Evolutionary conservation across 2,888 invertebrate species (phyloP).

Genomic region (Heteromyza rotundicornis): DNA sequence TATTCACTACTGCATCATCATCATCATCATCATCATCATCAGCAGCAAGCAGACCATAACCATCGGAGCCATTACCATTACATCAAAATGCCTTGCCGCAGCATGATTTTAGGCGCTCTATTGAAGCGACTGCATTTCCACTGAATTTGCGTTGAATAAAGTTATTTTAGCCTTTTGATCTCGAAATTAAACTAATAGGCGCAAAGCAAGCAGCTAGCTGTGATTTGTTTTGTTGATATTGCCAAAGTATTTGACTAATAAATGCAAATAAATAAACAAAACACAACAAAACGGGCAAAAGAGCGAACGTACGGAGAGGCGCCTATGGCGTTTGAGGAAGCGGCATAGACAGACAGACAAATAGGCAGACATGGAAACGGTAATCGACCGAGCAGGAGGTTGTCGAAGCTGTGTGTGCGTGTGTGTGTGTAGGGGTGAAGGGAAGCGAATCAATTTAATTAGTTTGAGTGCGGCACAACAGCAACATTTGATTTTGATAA

Average conservation of each 20-base stretch:
- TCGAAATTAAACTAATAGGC: neutral
- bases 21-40: too few species aligned
- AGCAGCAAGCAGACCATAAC: too few species aligned
- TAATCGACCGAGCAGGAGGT: neutral
- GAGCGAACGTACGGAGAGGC: neutral
- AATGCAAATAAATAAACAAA: constrained; percentile 6
- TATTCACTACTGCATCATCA: too few species aligned
- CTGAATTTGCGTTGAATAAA: neutral
- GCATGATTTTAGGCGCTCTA: neutral
- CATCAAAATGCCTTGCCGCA: too few species aligned
- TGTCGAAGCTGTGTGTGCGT: neutral
- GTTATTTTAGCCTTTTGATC: constrained; percentile 1
- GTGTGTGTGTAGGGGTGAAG: neutral
- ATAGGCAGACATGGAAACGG: neutral
- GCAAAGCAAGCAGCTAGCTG: too few species aligned
- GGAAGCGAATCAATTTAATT: neutral
- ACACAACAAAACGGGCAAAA: too few species aligned
- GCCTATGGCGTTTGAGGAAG: neutral
- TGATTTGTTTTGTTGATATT: constrained; percentile 2
- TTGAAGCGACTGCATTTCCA: neutral
- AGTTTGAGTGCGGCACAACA: neutral
- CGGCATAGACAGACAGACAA: neutral
- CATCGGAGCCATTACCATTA: neutral
- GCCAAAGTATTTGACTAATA: constrained; percentile 1
- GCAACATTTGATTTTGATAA: neutral